phyloP scores from a whole-genome alignment of 2,888 invertebrate genomes.

The Eupithecia exiguata region DNA sequence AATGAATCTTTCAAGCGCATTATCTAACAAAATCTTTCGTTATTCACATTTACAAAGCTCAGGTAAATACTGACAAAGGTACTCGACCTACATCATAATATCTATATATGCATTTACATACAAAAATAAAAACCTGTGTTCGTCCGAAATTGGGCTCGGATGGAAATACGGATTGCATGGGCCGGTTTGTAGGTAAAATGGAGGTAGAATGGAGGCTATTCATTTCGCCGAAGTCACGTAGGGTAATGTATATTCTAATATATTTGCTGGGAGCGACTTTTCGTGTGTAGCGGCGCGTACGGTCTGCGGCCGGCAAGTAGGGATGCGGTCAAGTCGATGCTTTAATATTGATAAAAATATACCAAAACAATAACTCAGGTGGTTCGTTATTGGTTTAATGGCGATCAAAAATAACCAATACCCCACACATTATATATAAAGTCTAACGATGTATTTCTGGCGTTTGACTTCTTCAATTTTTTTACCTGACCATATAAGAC shows the following conservation, averaged over 20 bases:
- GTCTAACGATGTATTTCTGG: not conserved
- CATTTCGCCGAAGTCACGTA: conserved; percentile 78
- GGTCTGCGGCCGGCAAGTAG: conserved; percentile 73
- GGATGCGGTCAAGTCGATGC: conserved; percentile 48
- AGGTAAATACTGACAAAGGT: not conserved
- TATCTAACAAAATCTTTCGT: not conserved
- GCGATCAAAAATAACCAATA: conserved; percentile 14
- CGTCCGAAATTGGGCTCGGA: conserved; percentile 38
- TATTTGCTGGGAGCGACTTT: conserved; percentile 82
- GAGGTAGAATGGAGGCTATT: conserved; percentile 62
- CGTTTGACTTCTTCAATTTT: not conserved
- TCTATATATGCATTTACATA: conserved; percentile 31
- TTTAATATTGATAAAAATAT: conserved; percentile 13
- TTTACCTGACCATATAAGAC: not conserved
- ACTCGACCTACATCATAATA: not conserved
- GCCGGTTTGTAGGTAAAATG: conserved; percentile 44
- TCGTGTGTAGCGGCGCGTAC: conserved; percentile 81
- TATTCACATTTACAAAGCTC: not conserved
- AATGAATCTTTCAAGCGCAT: not conserved
- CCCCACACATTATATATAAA: not conserved
- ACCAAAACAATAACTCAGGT: not conserved
- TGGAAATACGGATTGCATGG: conserved; percentile 52
- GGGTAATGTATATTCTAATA: conserved; percentile 84
- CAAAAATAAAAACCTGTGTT: conserved; percentile 36
- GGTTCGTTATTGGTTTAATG: not conserved